Base-by-base conservation (phyloP, 2,113 vertebrate species). In the Lophochroa leadbeateri region DNA sequence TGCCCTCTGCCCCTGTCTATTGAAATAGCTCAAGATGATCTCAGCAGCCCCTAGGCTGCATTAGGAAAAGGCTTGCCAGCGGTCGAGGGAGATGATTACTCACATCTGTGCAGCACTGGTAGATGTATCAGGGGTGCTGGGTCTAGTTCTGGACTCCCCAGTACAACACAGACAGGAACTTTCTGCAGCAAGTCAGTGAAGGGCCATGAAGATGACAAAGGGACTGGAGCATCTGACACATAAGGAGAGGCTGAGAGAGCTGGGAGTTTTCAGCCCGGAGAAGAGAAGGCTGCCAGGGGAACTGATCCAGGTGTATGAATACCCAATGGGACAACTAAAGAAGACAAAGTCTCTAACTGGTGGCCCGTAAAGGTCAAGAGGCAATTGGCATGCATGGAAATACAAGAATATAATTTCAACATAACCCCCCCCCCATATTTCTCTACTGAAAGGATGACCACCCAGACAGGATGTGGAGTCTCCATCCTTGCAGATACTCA, bases 1-100 rank as follows among this genome's bases (percentile, higher is more conserved):
- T 95, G 91, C 81, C 81, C 86, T 91, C 86, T 96, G 88, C 92
- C 71, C 90, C 80, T 78, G 88, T 84, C 91, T 86, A 39, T 39
- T 94, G 91, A 61, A 95, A 94, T 89, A 79, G 35, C 69, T 94
- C 83, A 68, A 68, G 53, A 94, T n/a, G 89, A 84, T 94, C 88
- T 83, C 86, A 94, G 81, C 61, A 95, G 77, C 80, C 76, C 31
- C 58, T 68, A 61, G 55, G 55, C 69, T 95, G 83, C 60, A 15
- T 68, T 84, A 78, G 46, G 46, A 88, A 82, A 61, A 91, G 33
- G 50, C 60, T 88, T 28, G 6, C 50, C 69, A 81, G 80, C 27
- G 60, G 76, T 31, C 0, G 1, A 91, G n/a, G 17, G 43, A 92
- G 27, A 46, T 24, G 68, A 75, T 91, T 67, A 86, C 71, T 93